Percentiles rank a stretch among this genome's conserved stretches.
Conservation (phyloP, 2,888 invertebrate genomes). For the Luffia ferchaultella region DNA sequence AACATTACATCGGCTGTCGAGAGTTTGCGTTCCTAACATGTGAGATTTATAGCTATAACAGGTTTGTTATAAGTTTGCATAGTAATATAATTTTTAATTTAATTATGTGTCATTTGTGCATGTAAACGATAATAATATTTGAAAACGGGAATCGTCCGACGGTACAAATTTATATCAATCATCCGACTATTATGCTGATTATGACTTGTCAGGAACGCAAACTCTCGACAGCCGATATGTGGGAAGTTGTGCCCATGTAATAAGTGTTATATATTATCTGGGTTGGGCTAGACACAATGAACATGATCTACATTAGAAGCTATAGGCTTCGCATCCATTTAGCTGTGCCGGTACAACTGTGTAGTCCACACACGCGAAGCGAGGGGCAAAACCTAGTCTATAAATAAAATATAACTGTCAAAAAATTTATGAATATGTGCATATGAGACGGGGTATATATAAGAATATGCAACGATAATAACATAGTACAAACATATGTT, state of each 20-base stretch:
- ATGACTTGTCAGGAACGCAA: too few species aligned
- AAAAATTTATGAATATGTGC: background rate
- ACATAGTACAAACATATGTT: background rate
- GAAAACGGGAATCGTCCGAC: too few species aligned
- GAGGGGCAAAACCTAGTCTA: background rate
- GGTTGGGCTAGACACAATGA: background rate
- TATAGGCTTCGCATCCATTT: background rate
- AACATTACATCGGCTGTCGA: too few species aligned
- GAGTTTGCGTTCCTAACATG: too few species aligned
- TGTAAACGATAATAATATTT: too few species aligned
- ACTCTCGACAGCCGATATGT: too few species aligned
- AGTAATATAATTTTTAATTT: too few species aligned
- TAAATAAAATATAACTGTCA: background rate
- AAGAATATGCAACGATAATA: background rate
- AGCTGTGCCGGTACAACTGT: background rate
- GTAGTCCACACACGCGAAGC: background rate
- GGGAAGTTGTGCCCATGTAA: background rate
- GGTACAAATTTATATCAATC: too few species aligned
- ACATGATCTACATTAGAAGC: background rate
- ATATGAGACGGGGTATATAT: background rate
- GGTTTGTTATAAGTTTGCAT: too few species aligned
- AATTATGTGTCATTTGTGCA: too few species aligned
- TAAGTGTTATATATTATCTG: background rate
- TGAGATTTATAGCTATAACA: too few species aligned
- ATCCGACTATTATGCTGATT: too few species aligned